Base-by-base conservation (phyloP, 1,140 invertebrate species). In the Ceratina calcarata region DNA sequence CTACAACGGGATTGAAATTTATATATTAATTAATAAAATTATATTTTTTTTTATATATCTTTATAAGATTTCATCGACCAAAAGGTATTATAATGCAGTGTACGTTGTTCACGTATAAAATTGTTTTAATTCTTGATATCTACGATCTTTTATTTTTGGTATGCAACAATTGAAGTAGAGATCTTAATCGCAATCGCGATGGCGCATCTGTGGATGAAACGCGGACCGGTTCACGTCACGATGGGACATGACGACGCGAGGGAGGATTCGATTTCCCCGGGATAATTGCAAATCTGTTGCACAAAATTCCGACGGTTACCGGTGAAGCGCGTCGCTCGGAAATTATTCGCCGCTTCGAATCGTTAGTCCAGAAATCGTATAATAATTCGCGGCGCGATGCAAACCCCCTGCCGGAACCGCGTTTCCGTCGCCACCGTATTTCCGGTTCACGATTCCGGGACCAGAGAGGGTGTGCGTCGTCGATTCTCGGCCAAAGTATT, bases 301-400 rank as follows among this genome's bases (percentile, higher is more conserved):
- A 22, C 66, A 27, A 53, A 53, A 68, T 27, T 53, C 49, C 49
- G 16, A 12, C 49, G 7, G 66, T 13, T 24, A 24, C 66, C 37
- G 37, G 37, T 6, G 37, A 10, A 6, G 6, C 37, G 37, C 22
- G 22, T 16, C 16, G 49, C 49, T 51, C 66, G 66, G 66, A 68
- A 68, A 68, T 68, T 68, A 68, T 68, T 53, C 65, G 37, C 45
- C 20, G 65, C 45, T 51, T 67, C 66, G 55, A 77, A 77, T 61
- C 74, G 74, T 61, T 68, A 69, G 66, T 18, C 75, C 75, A 68
- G 75, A 77, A 77, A 77, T 77, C 66, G 22, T 53, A 68, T 68
- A 68, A 68, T 68, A 53, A 68, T 27, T 68, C 66, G 66, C 16
- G 20, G 45, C 45, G 49, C 10, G 4, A 49, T 24, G 45, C 37